Conservation (phyloP, 2,797 vertebrate genomes). For the Anisognathus igniventris region DNA sequence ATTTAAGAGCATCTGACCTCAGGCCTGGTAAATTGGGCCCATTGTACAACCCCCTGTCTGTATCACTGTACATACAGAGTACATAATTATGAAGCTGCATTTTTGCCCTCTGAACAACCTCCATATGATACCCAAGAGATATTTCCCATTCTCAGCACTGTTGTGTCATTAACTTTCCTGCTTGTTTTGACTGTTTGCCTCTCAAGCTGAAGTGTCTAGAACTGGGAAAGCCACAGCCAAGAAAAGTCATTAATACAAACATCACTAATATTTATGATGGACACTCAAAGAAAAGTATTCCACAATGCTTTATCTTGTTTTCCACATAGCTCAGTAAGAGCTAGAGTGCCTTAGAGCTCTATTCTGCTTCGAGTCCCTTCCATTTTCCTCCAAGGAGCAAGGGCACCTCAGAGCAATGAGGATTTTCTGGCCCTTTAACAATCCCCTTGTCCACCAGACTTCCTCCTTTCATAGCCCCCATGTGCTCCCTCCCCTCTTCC, state of each 20-base stretch:
- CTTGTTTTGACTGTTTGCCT: conserved; percentile 8
- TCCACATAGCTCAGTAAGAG: not conserved
- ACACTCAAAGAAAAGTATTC: not conserved
- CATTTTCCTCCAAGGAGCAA: not conserved
- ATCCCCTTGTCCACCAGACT: conserved; percentile 58
- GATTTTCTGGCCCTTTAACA: conserved; percentile 62
- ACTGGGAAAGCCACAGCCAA: not conserved
- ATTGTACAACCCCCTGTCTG: not conserved
- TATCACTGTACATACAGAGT: not conserved
- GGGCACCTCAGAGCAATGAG: not conserved
- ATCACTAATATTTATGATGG: conserved; percentile 1
- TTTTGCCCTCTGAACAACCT: not conserved
- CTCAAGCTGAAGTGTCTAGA: not conserved
- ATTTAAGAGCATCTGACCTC: not conserved
- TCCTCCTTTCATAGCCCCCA: conserved; percentile 65
- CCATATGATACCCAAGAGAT: not conserved
- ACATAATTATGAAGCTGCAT: not conserved
- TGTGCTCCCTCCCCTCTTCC: conserved; percentile 38
- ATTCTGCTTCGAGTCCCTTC: not conserved
- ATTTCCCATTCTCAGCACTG: not conserved
- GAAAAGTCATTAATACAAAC: not conserved
- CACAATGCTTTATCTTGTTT: not conserved
- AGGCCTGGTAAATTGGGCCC: not conserved
- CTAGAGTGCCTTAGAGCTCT: not conserved
- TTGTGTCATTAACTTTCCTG: not conserved